phyloP scores from a whole-genome alignment of 1,140 invertebrate genomes.

The Aphelinus atriplicis region DNA sequence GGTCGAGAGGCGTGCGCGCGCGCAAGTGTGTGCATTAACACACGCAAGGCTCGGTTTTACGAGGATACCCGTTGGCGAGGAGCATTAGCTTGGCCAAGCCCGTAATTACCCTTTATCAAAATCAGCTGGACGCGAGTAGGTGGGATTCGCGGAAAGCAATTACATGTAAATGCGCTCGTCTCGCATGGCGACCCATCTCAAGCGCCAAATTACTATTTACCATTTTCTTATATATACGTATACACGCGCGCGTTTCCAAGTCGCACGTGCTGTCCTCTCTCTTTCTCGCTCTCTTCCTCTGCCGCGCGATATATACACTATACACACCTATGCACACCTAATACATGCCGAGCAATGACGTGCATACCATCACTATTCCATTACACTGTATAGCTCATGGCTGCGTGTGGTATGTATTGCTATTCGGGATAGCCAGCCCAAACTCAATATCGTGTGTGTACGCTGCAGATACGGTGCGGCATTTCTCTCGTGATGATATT shows the following conservation, averaged over 20 bases:
- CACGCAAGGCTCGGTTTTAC: conserved; percentile 33
- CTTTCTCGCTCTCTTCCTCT: not conserved
- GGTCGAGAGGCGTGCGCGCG: not conserved
- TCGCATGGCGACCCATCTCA: conserved; percentile 60
- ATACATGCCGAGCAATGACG: too few species aligned
- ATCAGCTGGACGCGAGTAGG: conserved; percentile 61
- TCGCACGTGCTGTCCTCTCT: not conserved
- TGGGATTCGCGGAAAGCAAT: conserved; percentile 63
- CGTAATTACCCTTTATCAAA: conserved; percentile 64
- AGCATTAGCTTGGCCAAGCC: conserved; percentile 61
- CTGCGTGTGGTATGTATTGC: too few species aligned
- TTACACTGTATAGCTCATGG: too few species aligned
- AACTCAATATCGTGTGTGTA: too few species aligned
- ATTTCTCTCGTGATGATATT: too few species aligned
- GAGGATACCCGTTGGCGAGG: conserved; percentile 56
- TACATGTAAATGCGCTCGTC: conserved; percentile 63
- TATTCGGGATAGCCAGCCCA: too few species aligned
- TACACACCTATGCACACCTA: too few species aligned
- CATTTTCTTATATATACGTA: conserved; percentile 43
- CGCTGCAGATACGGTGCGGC: too few species aligned
- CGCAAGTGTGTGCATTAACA: not conserved
- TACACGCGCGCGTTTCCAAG: conserved; percentile 11
- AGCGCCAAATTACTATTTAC: conserved; percentile 58
- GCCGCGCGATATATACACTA: not conserved
- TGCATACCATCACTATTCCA: too few species aligned